Percentiles rank a stretch among this genome's conserved stretches.
Conservation (phyloP, 2,113 vertebrate genomes). For the Alectura lathami region DNA sequence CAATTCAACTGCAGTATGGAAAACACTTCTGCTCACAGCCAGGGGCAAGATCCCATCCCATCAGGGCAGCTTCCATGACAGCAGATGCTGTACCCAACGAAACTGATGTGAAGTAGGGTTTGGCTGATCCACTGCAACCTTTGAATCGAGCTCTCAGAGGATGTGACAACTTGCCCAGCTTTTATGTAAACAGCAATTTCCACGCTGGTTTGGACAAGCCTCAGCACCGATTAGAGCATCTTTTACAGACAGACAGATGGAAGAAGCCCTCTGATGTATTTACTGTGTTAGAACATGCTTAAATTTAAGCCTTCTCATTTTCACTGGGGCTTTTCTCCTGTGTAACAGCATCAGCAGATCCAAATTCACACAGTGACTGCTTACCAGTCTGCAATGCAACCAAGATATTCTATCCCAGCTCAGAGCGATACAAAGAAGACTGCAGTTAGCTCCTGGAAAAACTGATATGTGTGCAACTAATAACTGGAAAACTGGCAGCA, state of each 20-base stretch:
- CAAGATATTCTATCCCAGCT: neutral
- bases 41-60: slow-evolving; percentile 26
- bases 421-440: neutral
- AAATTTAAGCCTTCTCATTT: neutral
- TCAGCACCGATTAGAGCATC: neutral
- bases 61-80: fast-evolving
- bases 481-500: slow-evolving; percentile 5
- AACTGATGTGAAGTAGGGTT: neutral
- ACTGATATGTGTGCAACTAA: neutral
- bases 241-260: neutral
- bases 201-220: slow-evolving; percentile 43
- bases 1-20: neutral
- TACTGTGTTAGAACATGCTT: neutral
- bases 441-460: slow-evolving; percentile 23
- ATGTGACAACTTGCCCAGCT: neutral
- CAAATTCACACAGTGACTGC: neutral
- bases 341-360: neutral
- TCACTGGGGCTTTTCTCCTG: neutral
- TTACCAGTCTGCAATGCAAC: neutral
- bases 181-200: slow-evolving; percentile 31
- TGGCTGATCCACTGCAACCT: neutral
- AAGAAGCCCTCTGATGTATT: neutral
- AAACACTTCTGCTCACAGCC: neutral
- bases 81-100: fast-evolving
- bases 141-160: neutral